These are phyloP conservation scores for Stenodera caucasica DNA, from an alignment of 2,888 invertebrate genomes.

Conservation along the genomic window DNA sequence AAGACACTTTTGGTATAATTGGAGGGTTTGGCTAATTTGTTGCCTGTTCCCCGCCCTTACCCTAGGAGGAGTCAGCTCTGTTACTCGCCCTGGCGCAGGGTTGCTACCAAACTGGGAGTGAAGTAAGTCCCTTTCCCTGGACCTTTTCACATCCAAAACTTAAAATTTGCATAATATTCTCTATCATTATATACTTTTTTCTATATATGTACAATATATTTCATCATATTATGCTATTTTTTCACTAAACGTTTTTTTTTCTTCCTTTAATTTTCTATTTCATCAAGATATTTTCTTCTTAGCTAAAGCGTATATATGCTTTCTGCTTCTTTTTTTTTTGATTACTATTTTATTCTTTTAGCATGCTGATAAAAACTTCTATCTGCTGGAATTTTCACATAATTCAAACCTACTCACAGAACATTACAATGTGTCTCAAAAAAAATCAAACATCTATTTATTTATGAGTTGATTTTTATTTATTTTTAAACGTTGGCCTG, in stretches of 20 bases:
- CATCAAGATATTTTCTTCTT: slow-evolving; percentile 25
- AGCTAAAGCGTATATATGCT: slow-evolving; percentile 31
- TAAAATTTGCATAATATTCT: slow-evolving; percentile 20
- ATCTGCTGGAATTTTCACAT: slow-evolving; percentile 29
- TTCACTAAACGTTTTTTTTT: slow-evolving; percentile 25
- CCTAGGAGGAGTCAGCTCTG: slow-evolving; percentile 69
- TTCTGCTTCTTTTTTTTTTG: slow-evolving; percentile 32
- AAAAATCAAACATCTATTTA: slow-evolving; percentile 20
- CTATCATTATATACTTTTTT: slow-evolving; percentile 24
- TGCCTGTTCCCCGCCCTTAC: slow-evolving; percentile 57
- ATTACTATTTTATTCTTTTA: slow-evolving; percentile 27
- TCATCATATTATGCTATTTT: slow-evolving; percentile 13
- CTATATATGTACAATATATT: slow-evolving; percentile 20
- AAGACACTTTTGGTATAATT: slow-evolving; percentile 34
- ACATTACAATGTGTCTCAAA: slow-evolving; percentile 31
- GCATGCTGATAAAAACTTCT: slow-evolving; percentile 26
- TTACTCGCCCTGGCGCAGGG: slow-evolving; percentile 92
- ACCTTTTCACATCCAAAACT: slow-evolving; percentile 35
- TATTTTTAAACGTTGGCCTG: slow-evolving; percentile 28
- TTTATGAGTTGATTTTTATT: slow-evolving; percentile 22
- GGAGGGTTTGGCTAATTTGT: slow-evolving; percentile 57
- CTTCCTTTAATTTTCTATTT: slow-evolving; percentile 19
- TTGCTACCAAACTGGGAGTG: slow-evolving; percentile 92
- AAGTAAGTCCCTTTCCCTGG: slow-evolving; percentile 74
- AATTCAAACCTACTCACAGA: slow-evolving; percentile 30